phyloP scores from a whole-genome alignment of 2,888 invertebrate genomes.

The Mythimna lalbum region DNA sequence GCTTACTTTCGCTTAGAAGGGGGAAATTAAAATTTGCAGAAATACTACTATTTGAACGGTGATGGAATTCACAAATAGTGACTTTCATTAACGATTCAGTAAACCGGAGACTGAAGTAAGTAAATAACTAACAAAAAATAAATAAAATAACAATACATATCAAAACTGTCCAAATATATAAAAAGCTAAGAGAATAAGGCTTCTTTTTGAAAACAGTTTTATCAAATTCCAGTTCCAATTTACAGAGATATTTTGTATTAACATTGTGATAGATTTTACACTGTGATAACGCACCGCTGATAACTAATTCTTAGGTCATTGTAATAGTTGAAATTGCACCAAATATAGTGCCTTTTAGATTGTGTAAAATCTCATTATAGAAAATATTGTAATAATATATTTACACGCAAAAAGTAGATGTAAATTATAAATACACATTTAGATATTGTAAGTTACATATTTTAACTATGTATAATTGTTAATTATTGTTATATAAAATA shows the following conservation, averaged over 20 bases:
- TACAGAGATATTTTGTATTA: slow-evolving; percentile 19
- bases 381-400: slow-evolving; percentile 6
- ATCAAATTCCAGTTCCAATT: slow-evolving; percentile 15
- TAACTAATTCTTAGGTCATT: slow-evolving; percentile 27
- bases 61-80: not conserved
- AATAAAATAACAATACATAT: slow-evolving; percentile 34
- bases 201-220: slow-evolving; percentile 27
- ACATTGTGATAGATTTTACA: slow-evolving; percentile 48
- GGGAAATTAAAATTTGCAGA: too few relatives aligned
- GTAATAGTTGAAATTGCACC: slow-evolving; percentile 30
- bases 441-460: slow-evolving; percentile 39
- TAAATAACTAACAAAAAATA: too few relatives aligned
- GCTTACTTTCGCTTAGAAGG: too few relatives aligned
- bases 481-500: slow-evolving; percentile 30
- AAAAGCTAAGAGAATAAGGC: slow-evolving; percentile 9
- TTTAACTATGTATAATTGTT: slow-evolving; percentile 25
- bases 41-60: too few relatives aligned
- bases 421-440: slow-evolving; percentile 6
- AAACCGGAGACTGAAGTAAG: not conserved
- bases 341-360: slow-evolving; percentile 45
- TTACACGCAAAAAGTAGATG: slow-evolving; percentile 25
- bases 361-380: slow-evolving; percentile 23
- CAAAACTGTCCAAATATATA: slow-evolving; percentile 44
- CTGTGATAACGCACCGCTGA: slow-evolving; percentile 50
- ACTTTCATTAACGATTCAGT: not conserved